Evolutionary conservation across 1,140 invertebrate species (phyloP).

Genomic region (Platorchestia sp.): DNA sequence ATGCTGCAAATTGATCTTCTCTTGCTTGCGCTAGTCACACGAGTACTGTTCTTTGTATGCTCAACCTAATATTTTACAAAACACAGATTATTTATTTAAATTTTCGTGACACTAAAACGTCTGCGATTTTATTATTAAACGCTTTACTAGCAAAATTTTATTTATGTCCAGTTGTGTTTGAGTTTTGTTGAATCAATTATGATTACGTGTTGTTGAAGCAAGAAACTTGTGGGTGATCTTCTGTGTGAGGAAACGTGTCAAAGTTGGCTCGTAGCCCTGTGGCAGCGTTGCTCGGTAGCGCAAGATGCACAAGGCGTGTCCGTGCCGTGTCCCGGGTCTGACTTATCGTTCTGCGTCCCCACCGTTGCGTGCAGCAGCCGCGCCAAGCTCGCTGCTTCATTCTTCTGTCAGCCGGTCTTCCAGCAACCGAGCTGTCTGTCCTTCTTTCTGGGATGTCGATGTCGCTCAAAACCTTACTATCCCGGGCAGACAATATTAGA

Average conservation of each 20-base stretch:
- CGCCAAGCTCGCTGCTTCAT: neutral
- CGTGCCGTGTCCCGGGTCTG: neutral
- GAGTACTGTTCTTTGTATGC: neutral
- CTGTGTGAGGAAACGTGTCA: too few relatives aligned
- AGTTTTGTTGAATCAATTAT: neutral
- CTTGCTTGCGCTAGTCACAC: neutral
- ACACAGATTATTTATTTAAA: too few relatives aligned
- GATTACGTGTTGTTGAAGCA: too few relatives aligned
- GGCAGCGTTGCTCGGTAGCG: too few relatives aligned
- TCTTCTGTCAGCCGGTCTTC: neutral
- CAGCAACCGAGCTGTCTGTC: neutral
- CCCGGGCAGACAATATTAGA: too few relatives aligned
- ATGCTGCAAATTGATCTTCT: neutral
- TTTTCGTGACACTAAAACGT: neutral
- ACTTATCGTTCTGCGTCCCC: neutral
- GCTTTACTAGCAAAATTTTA: neutral
- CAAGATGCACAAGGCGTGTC: neutral
- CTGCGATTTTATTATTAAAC: neutral
- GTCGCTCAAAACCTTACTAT: too few relatives aligned
- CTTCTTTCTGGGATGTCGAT: too few relatives aligned
- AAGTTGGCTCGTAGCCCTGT: too few relatives aligned
- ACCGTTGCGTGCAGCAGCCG: neutral
- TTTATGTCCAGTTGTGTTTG: neutral
- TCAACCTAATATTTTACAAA: too few relatives aligned
- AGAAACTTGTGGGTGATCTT: too few relatives aligned